phyloP scores from a whole-genome alignment of 2,113 vertebrate species.

The Entomyzon cyanotis region DNA sequence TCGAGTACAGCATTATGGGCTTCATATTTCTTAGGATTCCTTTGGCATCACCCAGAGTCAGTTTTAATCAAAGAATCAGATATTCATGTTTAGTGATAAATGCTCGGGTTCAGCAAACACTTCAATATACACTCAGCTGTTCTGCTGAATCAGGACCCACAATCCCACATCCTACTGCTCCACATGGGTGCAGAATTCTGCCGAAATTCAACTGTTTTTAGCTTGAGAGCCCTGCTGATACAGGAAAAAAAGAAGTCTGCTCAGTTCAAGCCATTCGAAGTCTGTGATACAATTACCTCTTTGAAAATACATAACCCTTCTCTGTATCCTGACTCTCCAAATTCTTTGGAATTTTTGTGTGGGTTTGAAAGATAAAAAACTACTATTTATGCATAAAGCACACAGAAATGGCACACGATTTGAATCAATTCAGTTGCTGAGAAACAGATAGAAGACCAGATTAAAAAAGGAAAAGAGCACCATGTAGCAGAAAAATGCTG shows the following conservation, averaged over 20 bases:
- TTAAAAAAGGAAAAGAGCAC: neutral
- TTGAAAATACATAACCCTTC: neutral
- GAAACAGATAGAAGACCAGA: neutral
- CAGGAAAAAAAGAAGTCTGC: neutral
- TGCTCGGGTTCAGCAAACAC: neutral
- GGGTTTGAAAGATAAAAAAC: neutral
- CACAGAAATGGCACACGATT: neutral
- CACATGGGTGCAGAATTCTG: neutral
- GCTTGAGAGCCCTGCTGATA: neutral
- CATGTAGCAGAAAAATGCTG: neutral
- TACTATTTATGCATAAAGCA: neutral
- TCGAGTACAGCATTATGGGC: neutral
- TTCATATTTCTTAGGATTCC: neutral
- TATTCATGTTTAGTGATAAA: neutral
- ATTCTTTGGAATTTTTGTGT: neutral
- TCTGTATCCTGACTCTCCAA: neutral
- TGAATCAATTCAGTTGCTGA: neutral
- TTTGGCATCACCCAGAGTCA: neutral
- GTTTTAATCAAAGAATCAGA: neutral
- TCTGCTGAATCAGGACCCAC: neutral
- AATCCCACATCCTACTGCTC: neutral
- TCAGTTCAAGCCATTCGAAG: neutral
- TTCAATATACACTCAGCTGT: neutral
- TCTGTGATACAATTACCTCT: neutral
- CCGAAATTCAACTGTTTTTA: neutral